Evolutionary conservation across 2,888 invertebrate species (phyloP).

Genomic region (Pyrrhosoma nymphula): DNA sequence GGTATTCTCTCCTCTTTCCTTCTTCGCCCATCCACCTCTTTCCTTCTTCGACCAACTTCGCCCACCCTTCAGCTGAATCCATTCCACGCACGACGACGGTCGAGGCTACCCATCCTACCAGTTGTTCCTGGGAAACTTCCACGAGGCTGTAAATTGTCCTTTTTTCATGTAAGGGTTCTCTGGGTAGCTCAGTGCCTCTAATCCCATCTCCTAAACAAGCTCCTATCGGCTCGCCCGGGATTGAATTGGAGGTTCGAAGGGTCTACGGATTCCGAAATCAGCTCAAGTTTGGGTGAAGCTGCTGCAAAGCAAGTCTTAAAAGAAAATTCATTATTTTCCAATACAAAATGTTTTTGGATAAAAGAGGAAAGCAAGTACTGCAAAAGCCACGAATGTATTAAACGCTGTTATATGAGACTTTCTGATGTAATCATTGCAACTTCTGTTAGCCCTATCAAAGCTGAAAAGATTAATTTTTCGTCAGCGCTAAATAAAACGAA

Average conservation of each 20-base stretch:
- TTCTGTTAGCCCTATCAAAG: no score
- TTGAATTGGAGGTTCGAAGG: neutral
- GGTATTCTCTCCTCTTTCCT: neutral
- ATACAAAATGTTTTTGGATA: no score
- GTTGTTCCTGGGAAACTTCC: neutral
- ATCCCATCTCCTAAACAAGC: neutral
- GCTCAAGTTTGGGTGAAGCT: neutral
- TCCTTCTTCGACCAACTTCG: neutral
- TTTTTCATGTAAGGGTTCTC: neutral
- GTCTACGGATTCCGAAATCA: neutral
- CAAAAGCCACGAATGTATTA: neutral
- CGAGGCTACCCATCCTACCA: neutral
- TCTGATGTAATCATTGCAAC: neutral
- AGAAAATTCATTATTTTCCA: no score
- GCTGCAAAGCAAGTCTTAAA: no score
- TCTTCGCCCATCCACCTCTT: no score
- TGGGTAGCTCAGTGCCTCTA: neutral
- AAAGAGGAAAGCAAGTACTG: neutral
- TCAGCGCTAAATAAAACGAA: no score
- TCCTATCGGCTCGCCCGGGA: neutral
- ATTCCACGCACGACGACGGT: neutral
- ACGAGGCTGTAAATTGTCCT: neutral
- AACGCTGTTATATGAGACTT: neutral
- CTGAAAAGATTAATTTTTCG: no score
- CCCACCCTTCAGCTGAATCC: neutral